phyloP scores from a whole-genome alignment of 2,113 vertebrate species.

The Pagrus major region DNA sequence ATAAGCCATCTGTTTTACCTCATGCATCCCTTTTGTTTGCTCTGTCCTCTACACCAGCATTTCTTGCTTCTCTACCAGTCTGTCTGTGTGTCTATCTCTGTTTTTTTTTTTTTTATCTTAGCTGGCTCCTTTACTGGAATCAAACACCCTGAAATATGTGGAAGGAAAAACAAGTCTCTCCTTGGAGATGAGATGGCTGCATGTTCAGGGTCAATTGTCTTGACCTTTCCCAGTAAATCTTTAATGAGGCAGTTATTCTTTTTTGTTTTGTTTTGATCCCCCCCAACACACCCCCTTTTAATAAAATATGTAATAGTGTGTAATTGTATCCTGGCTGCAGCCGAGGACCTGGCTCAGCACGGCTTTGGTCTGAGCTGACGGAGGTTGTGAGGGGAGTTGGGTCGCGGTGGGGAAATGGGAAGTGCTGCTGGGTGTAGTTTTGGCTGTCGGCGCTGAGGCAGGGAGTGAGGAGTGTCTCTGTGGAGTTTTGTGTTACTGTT shows the following conservation, averaged over 20 bases:
- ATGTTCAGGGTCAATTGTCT: constrained; percentile 49
- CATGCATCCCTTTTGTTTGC: constrained; percentile 39
- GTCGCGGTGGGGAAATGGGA: constrained; percentile 40
- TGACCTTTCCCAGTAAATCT: constrained; percentile 63
- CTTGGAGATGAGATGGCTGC: constrained; percentile 35
- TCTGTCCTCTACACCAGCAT: constrained; percentile 10
- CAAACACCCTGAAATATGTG: constrained; percentile 34
- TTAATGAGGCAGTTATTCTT: constrained; percentile 60
- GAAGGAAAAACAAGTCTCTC: constrained; percentile 32
- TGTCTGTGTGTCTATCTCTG: constrained; percentile 15
- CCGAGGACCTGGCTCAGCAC: constrained; percentile 38
- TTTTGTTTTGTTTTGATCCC: constrained; percentile 61
- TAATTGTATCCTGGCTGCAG: constrained; percentile 63
- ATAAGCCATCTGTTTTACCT: constrained; percentile 41
- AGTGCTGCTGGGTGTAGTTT: constrained; percentile 49
- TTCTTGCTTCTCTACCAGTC: constrained; percentile 35
- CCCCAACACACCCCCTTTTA: constrained; percentile 37
- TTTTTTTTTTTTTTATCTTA: constrained; percentile 24
- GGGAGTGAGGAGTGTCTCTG: constrained; percentile 42
- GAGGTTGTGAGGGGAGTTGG: constrained; percentile 40
- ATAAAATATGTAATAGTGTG: constrained; percentile 66
- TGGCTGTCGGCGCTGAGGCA: constrained; percentile 36
- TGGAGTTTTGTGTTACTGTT: constrained; percentile 62
- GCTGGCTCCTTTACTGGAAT: constrained; percentile 36
- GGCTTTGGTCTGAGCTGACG: constrained; percentile 26